phyloP scores from a whole-genome alignment of 2,888 invertebrate species.

The Didymodactylos carnosus region DNA sequence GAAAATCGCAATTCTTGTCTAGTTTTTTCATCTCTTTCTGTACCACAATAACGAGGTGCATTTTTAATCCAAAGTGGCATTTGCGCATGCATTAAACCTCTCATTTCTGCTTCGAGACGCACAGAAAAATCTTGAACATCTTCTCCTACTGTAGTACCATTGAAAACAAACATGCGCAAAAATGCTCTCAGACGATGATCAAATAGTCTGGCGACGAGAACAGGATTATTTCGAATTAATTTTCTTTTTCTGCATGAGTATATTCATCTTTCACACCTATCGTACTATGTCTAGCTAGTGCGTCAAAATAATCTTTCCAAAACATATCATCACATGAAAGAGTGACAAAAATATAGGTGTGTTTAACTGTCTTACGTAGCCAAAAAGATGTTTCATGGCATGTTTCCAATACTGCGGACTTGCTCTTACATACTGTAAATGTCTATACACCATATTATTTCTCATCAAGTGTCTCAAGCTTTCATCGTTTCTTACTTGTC shows the following conservation, averaged over 20 bases:
- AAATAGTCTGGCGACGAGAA: too few relatives aligned
- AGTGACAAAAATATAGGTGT: slow-evolving; percentile 13
- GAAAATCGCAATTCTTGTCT: too few relatives aligned
- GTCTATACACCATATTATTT: not conserved
- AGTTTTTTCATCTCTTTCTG: too few relatives aligned
- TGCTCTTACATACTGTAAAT: not conserved
- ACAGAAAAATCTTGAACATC: not conserved
- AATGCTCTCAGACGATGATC: too few relatives aligned
- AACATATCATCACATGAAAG: slow-evolving; percentile 11
- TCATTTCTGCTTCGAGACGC: not conserved
- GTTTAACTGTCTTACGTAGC: slow-evolving; percentile 15
- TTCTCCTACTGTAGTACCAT: too few relatives aligned
- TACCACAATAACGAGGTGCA: not conserved
- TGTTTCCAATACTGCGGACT: slow-evolving; percentile 11
- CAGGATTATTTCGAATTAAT: too few relatives aligned
- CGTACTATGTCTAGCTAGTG: not conserved
- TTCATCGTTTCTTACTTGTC: slow-evolving; percentile 17
- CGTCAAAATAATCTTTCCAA: not conserved
- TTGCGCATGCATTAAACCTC: not conserved
- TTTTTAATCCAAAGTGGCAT: not conserved
- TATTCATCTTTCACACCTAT: too few relatives aligned
- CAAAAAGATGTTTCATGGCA: slow-evolving; percentile 3
- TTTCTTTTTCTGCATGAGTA: too few relatives aligned
- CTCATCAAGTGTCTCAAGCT: not conserved
- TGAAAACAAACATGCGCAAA: too few relatives aligned